Conservation (phyloP, 2,888 invertebrate genomes). For the Caenorhabditis zanzibari region DNA sequence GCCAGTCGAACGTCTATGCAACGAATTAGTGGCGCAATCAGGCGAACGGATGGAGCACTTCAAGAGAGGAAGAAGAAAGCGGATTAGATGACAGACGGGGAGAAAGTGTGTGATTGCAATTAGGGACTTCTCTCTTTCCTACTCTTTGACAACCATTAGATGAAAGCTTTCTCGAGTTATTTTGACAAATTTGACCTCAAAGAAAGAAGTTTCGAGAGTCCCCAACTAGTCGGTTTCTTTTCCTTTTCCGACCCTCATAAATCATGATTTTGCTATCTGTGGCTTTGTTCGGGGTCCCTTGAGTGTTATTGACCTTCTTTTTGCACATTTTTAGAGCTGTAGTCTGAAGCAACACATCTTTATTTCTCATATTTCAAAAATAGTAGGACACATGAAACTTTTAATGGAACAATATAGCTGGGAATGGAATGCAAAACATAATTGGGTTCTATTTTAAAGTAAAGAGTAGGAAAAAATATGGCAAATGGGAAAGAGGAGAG, state of each 20-base stretch:
- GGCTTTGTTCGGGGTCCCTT: slow-evolving; percentile 34
- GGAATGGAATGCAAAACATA: slow-evolving; percentile 23
- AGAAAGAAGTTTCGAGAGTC: slow-evolving; percentile 24
- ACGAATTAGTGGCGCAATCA: slow-evolving; percentile 65
- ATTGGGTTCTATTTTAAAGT: slow-evolving; percentile 20
- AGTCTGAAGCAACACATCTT: slow-evolving; percentile 37
- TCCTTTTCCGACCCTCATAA: slow-evolving; percentile 49
- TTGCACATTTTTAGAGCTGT: slow-evolving; percentile 7
- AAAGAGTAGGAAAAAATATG: slow-evolving; percentile 21
- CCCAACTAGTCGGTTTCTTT: slow-evolving; percentile 21
- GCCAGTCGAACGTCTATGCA: slow-evolving; percentile 40
- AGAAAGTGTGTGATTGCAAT: slow-evolving; percentile 60
- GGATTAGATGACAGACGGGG: slow-evolving; percentile 64
- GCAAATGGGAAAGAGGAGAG: slow-evolving; percentile 2
- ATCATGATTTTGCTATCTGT: slow-evolving; percentile 64
- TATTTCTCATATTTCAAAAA: slow-evolving; percentile 27
- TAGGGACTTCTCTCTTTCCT: slow-evolving; percentile 24
- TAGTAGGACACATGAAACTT: slow-evolving; percentile 5
- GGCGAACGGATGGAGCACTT: slow-evolving; percentile 57
- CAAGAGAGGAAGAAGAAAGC: slow-evolving; percentile 43
- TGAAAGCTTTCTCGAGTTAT: slow-evolving; percentile 8
- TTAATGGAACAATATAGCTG: background rate
- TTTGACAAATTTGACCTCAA: background rate
- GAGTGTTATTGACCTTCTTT: slow-evolving; percentile 51
- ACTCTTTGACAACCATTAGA: slow-evolving; percentile 29